Evolutionary conservation across 1,140 invertebrate genomes (phyloP), one percentile per base, ranked within the genome.

Genomic region (Drosophila rhopaloa): DNA sequence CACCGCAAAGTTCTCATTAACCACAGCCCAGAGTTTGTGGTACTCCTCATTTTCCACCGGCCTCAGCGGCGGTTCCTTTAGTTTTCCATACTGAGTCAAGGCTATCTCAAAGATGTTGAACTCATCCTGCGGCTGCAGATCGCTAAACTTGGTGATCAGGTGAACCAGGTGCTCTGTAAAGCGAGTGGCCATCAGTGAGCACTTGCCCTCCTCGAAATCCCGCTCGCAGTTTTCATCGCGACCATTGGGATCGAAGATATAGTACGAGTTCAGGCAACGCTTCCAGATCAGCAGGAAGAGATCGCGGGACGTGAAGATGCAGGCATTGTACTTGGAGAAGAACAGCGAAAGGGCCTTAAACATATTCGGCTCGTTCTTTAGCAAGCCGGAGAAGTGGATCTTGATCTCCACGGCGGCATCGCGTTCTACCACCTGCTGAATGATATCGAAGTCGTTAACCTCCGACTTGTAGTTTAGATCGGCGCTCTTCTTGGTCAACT

Each of bases 171-270:
- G 89, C 60, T 92, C 91, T 0, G 84, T 77, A 16, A 29, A 85
- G 1, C 81, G 50, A 0, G 77, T 88, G 13, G 78, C 66, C 76
- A 92, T 89, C 32, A 92, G 50, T 6, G 91, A 84, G 35, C 89
- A 88, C 46, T 85, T 91, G 0, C 91, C 91, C 6, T 85, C 71
- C 27, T 54, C 53, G 16, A 88, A 84, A 38, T 92, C 83, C 0
- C 91, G 65, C 32, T 76, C 55, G 27, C 89, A 91, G 10, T 72
- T 14, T 32, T 89, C 80, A 27, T 83, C 61, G 7, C 91, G 67
- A 0, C 91, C 91, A 59, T 92, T 90, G 1, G 91, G 86, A 81
- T 92, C 91, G 14, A 92, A 92, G 27, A 92, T 91, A 19, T 90
- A 92, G 53, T 63, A 92, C 0, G 81, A 86, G 35, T 92, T 81